Conservation (phyloP, 2,113 vertebrate species). For the Phocoena phocoena region DNA sequence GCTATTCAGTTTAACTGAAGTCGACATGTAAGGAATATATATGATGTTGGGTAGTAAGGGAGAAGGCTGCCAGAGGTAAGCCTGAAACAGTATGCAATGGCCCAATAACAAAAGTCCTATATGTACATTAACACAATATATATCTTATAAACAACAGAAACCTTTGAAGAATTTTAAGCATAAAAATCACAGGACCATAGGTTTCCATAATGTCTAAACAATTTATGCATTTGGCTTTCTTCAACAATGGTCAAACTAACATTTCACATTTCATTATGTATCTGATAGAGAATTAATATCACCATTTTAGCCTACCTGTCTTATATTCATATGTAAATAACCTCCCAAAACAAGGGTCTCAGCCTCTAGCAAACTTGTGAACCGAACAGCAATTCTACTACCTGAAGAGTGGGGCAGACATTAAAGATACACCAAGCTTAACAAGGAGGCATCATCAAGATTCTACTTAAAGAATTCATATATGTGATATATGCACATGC, state of each 20-base stretch:
- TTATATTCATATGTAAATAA: not conserved
- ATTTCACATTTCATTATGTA: conserved; percentile 25
- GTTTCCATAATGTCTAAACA: not conserved
- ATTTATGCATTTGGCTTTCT: not conserved
- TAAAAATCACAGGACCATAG: not conserved
- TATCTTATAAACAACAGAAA: not conserved
- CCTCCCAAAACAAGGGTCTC: not conserved
- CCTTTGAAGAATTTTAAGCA: not conserved
- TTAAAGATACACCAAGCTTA: not conserved
- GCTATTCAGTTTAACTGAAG: not conserved
- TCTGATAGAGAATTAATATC: not conserved
- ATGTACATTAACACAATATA: not conserved
- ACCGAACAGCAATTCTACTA: not conserved
- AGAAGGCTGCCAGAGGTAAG: not conserved
- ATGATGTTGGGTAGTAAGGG: not conserved
- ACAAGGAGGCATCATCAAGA: not conserved
- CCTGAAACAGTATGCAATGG: not conserved
- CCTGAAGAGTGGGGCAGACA: not conserved
- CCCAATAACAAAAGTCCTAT: not conserved
- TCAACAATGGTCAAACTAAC: not conserved
- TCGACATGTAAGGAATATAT: not conserved
- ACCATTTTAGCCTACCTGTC: not conserved
- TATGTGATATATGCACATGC: not conserved
- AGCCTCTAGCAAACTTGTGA: not conserved
- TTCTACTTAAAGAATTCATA: not conserved